Evolutionary conservation across 2,888 invertebrate genomes (phyloP).

Genomic region (Seladonia tumulorum): DNA sequence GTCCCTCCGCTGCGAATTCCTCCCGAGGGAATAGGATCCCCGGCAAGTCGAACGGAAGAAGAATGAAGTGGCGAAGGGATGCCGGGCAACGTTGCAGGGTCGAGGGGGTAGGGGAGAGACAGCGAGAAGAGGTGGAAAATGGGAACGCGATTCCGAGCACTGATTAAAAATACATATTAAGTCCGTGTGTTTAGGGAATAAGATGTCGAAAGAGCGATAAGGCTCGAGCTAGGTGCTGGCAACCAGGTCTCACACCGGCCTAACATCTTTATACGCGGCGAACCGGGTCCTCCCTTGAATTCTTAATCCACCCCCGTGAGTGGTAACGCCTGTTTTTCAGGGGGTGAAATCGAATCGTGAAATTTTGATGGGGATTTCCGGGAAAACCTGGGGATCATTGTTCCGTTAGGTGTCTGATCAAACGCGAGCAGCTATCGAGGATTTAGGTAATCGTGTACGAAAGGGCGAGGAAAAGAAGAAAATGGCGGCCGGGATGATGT

Average conservation of each 20-base stretch:
- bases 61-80: not conserved
- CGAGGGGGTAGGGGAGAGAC: not conserved
- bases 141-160: slow-evolving; percentile 66
- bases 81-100: not conserved
- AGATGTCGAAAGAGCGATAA: slow-evolving; percentile 53
- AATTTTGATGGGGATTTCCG: slow-evolving; percentile 33
- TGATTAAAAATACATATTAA: slow-evolving; percentile 79
- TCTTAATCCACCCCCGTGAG: slow-evolving; percentile 35
- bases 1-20: slow-evolving; percentile 61
- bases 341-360: slow-evolving; percentile 41
- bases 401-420: not conserved
- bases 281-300: slow-evolving; percentile 32
- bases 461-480: not conserved
- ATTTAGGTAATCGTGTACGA: not conserved
- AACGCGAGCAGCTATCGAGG: not conserved
- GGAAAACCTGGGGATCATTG: not conserved
- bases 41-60: slow-evolving; percentile 59
- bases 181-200: slow-evolving; percentile 71
- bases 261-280: slow-evolving; percentile 35
- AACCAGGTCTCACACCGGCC: not conserved
- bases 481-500: slow-evolving; percentile 6
- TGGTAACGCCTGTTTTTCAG: slow-evolving; percentile 51
- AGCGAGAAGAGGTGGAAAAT: not conserved
- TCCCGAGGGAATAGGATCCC: slow-evolving; percentile 61
- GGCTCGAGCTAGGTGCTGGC: slow-evolving; percentile 37